Evolutionary conservation across 2,113 vertebrate species (phyloP).

Genomic region (Peucedramus taeniatus): DNA sequence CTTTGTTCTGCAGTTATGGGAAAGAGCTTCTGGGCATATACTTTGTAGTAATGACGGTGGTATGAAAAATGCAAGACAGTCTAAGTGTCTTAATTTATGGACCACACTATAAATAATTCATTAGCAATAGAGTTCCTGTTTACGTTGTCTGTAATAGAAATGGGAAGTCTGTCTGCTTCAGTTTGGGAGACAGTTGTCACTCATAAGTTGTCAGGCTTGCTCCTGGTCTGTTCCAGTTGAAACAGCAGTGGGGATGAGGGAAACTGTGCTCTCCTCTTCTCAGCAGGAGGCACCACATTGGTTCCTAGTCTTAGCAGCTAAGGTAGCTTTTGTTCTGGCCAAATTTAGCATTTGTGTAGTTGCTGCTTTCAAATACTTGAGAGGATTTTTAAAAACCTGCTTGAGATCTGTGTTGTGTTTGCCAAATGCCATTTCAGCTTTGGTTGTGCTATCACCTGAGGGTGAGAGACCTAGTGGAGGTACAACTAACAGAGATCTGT

Average conservation of each 20-base stretch:
- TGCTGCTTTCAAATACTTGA: background rate
- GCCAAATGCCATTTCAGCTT: background rate
- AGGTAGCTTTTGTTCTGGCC: background rate
- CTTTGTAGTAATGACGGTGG: background rate
- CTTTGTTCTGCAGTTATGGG: background rate
- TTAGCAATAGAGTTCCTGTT: background rate
- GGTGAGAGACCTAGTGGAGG: background rate
- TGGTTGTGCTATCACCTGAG: background rate
- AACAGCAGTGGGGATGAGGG: background rate
- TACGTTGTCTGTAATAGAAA: background rate
- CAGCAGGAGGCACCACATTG: background rate
- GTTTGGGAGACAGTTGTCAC: background rate
- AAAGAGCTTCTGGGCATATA: constrained; percentile 1
- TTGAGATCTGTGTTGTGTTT: background rate
- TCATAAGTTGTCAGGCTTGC: fast-evolving
- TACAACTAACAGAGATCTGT: background rate
- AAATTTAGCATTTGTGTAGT: background rate
- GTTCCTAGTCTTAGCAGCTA: background rate
- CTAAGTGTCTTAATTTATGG: constrained; percentile 17
- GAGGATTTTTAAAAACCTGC: background rate
- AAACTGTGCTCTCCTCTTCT: background rate
- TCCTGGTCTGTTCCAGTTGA: background rate
- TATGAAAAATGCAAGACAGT: background rate
- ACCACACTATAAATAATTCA: background rate
- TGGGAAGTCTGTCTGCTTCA: background rate